phyloP scores from a whole-genome alignment of 2,113 vertebrate species.

The Cyprinodon tularosa region DNA sequence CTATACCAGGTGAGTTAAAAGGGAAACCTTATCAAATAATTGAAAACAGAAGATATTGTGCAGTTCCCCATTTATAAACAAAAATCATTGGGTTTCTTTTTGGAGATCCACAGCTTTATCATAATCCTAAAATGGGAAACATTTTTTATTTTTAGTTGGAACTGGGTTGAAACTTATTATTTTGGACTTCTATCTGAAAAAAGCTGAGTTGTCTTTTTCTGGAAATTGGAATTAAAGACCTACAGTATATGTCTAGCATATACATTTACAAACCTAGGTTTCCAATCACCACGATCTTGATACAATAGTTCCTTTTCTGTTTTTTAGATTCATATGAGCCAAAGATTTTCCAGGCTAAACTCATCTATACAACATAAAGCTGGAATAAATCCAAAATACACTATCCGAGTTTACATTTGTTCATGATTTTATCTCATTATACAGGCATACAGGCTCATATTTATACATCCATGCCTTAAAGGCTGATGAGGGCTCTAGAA shows the following conservation, averaged over 20 bases:
- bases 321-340: not conserved
- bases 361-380: not conserved
- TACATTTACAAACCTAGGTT: not conserved
- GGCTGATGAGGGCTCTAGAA: too few species aligned
- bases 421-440: too few species aligned
- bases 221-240: not conserved
- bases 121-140: not conserved
- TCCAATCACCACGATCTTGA: not conserved
- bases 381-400: not conserved
- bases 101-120: not conserved
- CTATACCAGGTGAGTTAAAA: slow-evolving; percentile 91
- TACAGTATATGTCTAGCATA: not conserved
- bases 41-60: not conserved
- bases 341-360: not conserved
- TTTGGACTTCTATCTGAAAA: not conserved
- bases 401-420: too few species aligned
- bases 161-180: not conserved
- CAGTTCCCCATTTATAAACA: not conserved
- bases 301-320: not conserved
- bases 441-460: too few species aligned
- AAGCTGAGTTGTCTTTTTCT: not conserved
- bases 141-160: not conserved
- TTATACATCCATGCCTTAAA: too few species aligned
- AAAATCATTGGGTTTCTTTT: not conserved
- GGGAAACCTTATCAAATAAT: not conserved